Percentiles rank a stretch among this genome's conserved stretches.
phyloP scores from a whole-genome alignment of 2,113 vertebrate genomes.

The Sula dactylatra region DNA sequence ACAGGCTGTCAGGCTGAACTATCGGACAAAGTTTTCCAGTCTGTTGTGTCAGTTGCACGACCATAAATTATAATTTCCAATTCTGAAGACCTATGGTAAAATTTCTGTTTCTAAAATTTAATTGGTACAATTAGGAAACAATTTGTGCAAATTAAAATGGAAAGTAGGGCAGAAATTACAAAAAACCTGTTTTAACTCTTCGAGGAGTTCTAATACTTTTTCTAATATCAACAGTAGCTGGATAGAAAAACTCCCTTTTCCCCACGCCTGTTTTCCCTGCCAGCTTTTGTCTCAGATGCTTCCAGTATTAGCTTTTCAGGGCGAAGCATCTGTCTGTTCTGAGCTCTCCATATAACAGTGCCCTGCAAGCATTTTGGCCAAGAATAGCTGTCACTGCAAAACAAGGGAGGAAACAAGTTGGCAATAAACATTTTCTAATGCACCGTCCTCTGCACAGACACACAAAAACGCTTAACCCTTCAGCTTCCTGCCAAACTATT shows the following conservation, averaged over 20 bases:
- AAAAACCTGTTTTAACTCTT: neutral
- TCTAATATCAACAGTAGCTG: neutral
- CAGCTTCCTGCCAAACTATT: neutral
- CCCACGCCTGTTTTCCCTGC: neutral
- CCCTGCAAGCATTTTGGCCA: neutral
- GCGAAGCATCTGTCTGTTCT: neutral
- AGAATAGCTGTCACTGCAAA: neutral
- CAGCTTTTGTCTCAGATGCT: neutral
- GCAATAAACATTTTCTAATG: neutral
- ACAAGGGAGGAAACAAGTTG: neutral
- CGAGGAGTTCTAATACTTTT: neutral
- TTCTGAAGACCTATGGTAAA: neutral
- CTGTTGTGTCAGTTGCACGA: neutral
- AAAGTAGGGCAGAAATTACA: neutral
- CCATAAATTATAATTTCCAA: neutral
- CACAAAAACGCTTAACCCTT: neutral
- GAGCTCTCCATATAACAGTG: neutral
- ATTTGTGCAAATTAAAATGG: neutral
- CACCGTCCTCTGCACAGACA: neutral
- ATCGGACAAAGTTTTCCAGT: neutral
- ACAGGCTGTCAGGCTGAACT: neutral
- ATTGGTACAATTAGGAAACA: neutral
- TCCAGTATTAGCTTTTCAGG: neutral
- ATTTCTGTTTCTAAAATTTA: neutral
- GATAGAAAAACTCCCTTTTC: neutral